Evolutionary conservation across 2,888 invertebrate genomes (phyloP), one percentile per base, ranked within the genome.

Genomic region (Plagodis dolabraria): DNA sequence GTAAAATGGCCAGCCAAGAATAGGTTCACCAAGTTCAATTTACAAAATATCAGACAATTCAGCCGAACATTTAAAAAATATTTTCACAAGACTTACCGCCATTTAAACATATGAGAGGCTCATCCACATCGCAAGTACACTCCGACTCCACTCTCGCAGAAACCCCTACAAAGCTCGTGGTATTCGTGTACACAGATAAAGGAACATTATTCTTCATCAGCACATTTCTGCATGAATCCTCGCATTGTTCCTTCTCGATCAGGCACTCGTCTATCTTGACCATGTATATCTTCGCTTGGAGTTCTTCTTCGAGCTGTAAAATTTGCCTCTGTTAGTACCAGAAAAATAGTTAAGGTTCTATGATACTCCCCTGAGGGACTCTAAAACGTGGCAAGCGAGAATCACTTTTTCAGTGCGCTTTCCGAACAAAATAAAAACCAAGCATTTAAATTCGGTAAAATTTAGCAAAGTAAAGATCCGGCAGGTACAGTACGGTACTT

Each of bases 151-250:
- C 96, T 38, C 96, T 93, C 0, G 98, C 97, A 33, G 96, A 95
- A 0, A 99, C 97, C 0, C 99, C 99, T 10, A 99, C 98, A 80
- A 99, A 97, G 5, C 98, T 98, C 0, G 98, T 98, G 0, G 95
- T 96, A 80, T 99, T 99, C 0, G 99, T 98, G 78, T 96, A 98
- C 7, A 99, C 97, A 6, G 97, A 94, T 38, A 96, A 94, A 0
- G 98, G 97, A 0, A 94, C 94, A 11, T 95, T 95, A 57, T 95
- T 95, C 77, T 95, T 95, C 74, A 95, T 94, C 55, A 99, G 89
- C 22, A 94, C 94, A 73, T 97, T 98, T 4, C 95, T 94, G 75
- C 99, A 99, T 0, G 98, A 97, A 48, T 93, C 93, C 33, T 95
- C 94, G 68, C 96, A 95, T 57, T 95, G 94, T 46, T 94, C 93